Percentiles rank a stretch among this genome's conserved stretches.
Conservation (phyloP, 2,888 invertebrate genomes). For the Scaptomyza cyrtandrae region DNA sequence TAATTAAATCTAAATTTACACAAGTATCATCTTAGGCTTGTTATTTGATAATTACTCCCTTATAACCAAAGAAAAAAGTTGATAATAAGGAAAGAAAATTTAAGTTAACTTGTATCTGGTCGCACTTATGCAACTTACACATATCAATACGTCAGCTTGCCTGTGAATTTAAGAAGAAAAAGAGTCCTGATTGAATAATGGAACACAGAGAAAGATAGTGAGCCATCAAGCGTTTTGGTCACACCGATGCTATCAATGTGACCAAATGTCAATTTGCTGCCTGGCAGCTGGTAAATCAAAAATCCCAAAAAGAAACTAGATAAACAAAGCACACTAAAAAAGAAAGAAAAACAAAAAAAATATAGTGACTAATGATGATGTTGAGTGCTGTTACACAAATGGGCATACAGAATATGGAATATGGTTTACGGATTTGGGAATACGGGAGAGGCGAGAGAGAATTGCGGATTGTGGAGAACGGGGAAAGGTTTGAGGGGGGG, state of each 20-base stretch:
- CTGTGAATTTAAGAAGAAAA: background rate
- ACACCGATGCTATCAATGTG: conserved; percentile 23
- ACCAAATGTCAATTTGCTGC: conserved; percentile 36
- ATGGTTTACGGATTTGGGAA: conserved; percentile 31
- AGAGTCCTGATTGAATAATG: background rate
- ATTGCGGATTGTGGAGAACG: too few relatives aligned
- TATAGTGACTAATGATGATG: conserved; percentile 52
- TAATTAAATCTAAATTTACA: too few relatives aligned
- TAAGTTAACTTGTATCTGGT: background rate
- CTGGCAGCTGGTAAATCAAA: conserved; percentile 39
- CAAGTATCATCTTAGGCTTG: too few relatives aligned
- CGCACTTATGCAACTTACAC: background rate
- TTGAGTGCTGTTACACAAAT: conserved; percentile 35
- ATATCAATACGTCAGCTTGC: background rate
- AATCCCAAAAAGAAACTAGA: background rate
- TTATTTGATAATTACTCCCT: too few relatives aligned
- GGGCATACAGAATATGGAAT: conserved; percentile 14
- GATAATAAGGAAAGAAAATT: too few relatives aligned
- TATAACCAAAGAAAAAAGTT: too few relatives aligned
- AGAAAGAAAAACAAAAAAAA: background rate
- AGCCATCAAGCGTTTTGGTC: conserved; percentile 13
- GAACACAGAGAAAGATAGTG: background rate
- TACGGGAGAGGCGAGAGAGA: conserved; percentile 30
- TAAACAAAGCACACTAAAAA: conserved; percentile 4
- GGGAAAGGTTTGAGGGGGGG: too few relatives aligned